Evolutionary conservation across 2,888 invertebrate species (phyloP).

Genomic region (Sicus ferrugineus): DNA sequence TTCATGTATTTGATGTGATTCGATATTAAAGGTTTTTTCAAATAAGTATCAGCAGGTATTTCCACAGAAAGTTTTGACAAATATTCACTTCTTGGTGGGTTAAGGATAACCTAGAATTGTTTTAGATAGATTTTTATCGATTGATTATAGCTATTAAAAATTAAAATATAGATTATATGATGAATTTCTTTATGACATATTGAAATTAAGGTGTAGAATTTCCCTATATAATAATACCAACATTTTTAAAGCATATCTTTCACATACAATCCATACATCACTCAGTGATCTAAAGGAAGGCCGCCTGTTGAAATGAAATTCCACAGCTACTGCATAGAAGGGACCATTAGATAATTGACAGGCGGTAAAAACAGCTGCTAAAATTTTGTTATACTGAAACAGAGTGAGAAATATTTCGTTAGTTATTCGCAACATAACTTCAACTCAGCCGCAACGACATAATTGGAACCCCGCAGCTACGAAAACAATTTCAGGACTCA

Average conservation of each 20-base stretch:
- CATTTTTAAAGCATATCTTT: not conserved
- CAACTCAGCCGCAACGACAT: not conserved
- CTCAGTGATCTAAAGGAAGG: not conserved
- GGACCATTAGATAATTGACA: not conserved
- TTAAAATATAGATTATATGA: not conserved
- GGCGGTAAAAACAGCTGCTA: not conserved
- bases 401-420: not conserved
- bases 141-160: not conserved
- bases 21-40: constrained; percentile 11
- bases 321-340: not conserved
- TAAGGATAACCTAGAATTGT: not conserved
- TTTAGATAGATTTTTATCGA: too few relatives aligned
- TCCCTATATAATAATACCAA: not conserved
- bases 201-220: not conserved
- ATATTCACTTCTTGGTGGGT: not conserved
- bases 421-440: not conserved
- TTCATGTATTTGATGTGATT: constrained; percentile 8
- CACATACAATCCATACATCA: not conserved
- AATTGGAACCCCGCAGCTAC: not conserved
- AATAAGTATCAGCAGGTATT: not conserved
- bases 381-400: not conserved
- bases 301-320: constrained; percentile 20
- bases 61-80: not conserved
- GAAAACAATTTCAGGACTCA: not conserved
- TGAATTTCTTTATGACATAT: not conserved